Evolutionary conservation across 2,888 invertebrate genomes (phyloP), one percentile per base, ranked within the genome.

Genomic region (Platycheirus albimanus): DNA sequence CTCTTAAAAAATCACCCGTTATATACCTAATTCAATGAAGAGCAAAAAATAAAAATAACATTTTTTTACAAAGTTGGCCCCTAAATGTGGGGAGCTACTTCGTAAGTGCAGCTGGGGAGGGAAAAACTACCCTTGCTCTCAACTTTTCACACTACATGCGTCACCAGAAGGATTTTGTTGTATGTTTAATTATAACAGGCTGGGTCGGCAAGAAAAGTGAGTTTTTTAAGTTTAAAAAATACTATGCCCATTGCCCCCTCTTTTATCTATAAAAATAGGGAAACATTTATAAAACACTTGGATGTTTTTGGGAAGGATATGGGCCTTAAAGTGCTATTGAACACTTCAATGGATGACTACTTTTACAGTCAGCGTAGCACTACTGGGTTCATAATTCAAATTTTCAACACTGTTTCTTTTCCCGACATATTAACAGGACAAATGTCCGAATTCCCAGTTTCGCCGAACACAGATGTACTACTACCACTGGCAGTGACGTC

Each of bases 151-250:
- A 0, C 30, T 86, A 0, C 56, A 58, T 8, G 71, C 85, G 0
- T 86, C 80, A 7, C 13, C 51, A 0, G 67, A 86, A 0, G 90
- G 89, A 1, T 79, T 79, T 38, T 89, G 89, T 45, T 89, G 89
- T 69, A 78, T 86, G 0, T 87, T 87, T 41, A 88, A 88, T 52
- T 87, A 87, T 66, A 64, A 86, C n/a, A 66, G 83, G 13, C 15
- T 33, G 6, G 41, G 10, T 1, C n/a, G 51, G 11, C 17, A 47
- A n/a, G 41, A 33, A 8, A 51, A 47, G 81, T 85, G 30, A 52
- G 33, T 33, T 20, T 20, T n/a, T n/a, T n/a, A n/a, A n/a, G n/a
- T n/a, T n/a, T n/a, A n/a, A n/a, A n/a, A n/a, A n/a, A n/a, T n/a
- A n/a, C n/a, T n/a, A n/a, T n/a, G n/a, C n/a, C n/a, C n/a, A n/a